Base-by-base conservation (phyloP, 2,113 vertebrate species). In the Orcinus orca region DNA sequence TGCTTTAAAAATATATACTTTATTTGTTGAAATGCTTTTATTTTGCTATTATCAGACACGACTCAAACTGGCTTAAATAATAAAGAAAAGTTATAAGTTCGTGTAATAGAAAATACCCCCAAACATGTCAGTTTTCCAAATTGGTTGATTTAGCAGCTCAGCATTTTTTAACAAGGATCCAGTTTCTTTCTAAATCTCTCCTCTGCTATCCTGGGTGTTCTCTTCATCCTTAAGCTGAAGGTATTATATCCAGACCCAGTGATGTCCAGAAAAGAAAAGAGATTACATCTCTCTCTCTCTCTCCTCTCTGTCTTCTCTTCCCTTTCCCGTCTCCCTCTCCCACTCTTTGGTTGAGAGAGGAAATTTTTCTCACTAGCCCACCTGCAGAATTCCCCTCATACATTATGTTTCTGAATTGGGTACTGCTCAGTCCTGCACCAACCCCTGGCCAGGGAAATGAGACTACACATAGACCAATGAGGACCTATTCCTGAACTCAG, bases 1-100 rank as follows among this genome's bases (percentile, higher is more conserved):
- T 81, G 12, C 44, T 97, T 81, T 87, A 44, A 92, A 93, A 87
- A 86, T 63, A 13, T 33, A n/a, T n/a, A 58, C 71, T 84, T 92
- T 86, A 55, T 84, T 41, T 77, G 41, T 94, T 81, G 65, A 53
- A 53, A 55, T 55, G 60, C 21, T 50, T 94, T 96, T 76, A 58
- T 94, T 62, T 96, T 95, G 18, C 79, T 83, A 29, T 25, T 29
- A 67, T 81, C 14, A 73, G 53, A 85, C 31, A 47, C 2, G 36
- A 62, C 44, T 88, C 47, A 82, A 85, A 65, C 0, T 88, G 65
- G 36, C 63, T 94, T 81, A 74, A 87, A 73, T 93, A 91, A 70
- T 60, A 90, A 68, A 58, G 36, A 80, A 90, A 50, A 71, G 60
- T 21, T 95, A 80, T 88, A 81, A 91, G 20, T 47, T 90, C 11